These are phyloP conservation scores for Plebejus anna DNA, from an alignment of 2,888 invertebrate genomes.

Conservation along the genomic window DNA sequence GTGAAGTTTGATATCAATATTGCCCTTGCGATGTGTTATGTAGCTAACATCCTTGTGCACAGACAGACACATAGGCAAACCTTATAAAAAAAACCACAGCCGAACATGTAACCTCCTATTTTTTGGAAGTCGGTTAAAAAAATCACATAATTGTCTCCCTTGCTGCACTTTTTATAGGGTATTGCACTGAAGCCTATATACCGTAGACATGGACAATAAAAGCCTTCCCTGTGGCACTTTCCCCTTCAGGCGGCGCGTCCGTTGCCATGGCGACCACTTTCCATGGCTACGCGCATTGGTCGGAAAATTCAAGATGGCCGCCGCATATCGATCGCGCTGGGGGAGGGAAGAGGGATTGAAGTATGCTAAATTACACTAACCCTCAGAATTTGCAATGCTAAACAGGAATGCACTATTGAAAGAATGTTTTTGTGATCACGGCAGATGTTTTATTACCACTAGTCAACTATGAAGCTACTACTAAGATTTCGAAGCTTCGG, in stretches of 20 bases:
- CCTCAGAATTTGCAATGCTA: constrained; percentile 35
- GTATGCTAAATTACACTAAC: constrained; percentile 54
- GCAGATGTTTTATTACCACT: neutral
- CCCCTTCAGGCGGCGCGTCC: constrained; percentile 59
- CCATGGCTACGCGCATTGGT: constrained; percentile 75
- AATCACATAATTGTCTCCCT: neutral
- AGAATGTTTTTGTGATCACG: neutral
- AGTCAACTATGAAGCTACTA: neutral
- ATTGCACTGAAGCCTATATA: constrained; percentile 22
- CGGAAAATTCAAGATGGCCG: constrained; percentile 79
- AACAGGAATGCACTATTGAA: constrained; percentile 1
- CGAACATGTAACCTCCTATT: too few species aligned
- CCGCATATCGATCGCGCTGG: constrained; percentile 65
- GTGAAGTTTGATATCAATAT: too few species aligned
- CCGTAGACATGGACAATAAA: constrained; percentile 38
- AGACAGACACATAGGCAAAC: too few species aligned
- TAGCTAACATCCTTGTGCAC: too few species aligned
- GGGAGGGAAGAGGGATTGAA: constrained; percentile 48
- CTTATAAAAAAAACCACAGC: too few species aligned
- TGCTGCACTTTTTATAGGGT: neutral
- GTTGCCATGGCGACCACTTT: constrained; percentile 68
- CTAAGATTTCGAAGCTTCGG: neutral
- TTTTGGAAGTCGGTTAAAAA: neutral
- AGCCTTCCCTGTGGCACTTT: constrained; percentile 66
- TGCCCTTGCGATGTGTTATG: too few species aligned